Conservation (phyloP, 2,113 vertebrate genomes). For the Muntiacus reevesi region DNA sequence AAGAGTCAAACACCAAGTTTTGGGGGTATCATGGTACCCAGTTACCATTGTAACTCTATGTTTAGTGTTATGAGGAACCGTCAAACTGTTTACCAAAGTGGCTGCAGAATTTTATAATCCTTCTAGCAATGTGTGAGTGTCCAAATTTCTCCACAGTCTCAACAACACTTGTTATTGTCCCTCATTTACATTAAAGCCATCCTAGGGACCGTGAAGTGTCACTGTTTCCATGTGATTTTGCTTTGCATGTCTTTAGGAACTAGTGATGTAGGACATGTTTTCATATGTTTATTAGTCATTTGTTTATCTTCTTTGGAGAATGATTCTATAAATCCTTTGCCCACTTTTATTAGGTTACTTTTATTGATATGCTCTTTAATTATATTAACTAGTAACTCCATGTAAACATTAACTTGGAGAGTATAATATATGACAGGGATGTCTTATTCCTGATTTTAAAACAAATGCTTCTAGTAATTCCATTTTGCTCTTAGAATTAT, state of each 20-base stretch:
- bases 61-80: background rate
- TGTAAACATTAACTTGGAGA: background rate
- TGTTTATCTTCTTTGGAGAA: background rate
- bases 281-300: background rate
- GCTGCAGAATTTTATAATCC: background rate
- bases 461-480: background rate
- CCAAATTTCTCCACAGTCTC: background rate
- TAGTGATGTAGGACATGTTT: background rate
- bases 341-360: background rate
- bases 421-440: background rate
- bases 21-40: too few relatives aligned
- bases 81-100: background rate
- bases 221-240: background rate
- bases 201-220: fast-evolving
- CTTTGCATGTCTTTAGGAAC: background rate
- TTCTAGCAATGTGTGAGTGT: background rate
- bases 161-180: background rate
- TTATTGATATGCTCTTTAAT: background rate
- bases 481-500: background rate
- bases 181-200: background rate
- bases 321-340: background rate
- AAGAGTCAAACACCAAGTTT: background rate
- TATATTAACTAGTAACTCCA: background rate
- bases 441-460: background rate
- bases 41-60: background rate